Conservation (phyloP, 2,888 invertebrate genomes). For the Plagodis pulveraria region DNA sequence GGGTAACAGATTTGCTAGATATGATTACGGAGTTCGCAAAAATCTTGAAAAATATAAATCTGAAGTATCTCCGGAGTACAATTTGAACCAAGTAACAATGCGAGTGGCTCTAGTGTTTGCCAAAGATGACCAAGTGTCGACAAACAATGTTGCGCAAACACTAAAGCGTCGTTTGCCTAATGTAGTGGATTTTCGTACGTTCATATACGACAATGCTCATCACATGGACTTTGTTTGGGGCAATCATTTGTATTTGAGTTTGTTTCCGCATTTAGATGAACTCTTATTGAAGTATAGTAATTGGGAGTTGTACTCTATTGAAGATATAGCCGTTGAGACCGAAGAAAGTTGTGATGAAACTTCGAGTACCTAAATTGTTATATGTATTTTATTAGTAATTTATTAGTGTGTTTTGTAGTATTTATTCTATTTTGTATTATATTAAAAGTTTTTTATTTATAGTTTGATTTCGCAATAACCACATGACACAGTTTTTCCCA, state of each 20-base stretch:
- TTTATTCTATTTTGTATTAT: no score
- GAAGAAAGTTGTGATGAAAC: no score
- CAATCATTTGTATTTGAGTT: slow-evolving; percentile 32
- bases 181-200: slow-evolving; percentile 39
- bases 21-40: slow-evolving; percentile 37
- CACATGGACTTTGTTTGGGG: slow-evolving; percentile 50
- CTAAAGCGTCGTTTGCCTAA: slow-evolving; percentile 41
- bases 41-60: slow-evolving; percentile 39
- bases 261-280: slow-evolving; percentile 38
- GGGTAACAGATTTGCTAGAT: slow-evolving; percentile 30
- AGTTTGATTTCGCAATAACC: no score
- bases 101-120: slow-evolving; percentile 38
- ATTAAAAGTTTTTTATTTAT: no score
- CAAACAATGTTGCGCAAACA: slow-evolving; percentile 36
- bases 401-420: no score
- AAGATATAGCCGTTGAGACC: no score
- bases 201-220: slow-evolving; percentile 33
- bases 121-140: slow-evolving; percentile 42
- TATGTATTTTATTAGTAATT: no score
- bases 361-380: no score
- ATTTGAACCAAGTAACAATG: slow-evolving; percentile 28
- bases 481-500: no score
- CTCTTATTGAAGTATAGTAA: not conserved
- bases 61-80: slow-evolving; percentile 33
- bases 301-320: no score